Base-by-base conservation (phyloP, 2,888 invertebrate species). In the Agonopterix heracliana region DNA sequence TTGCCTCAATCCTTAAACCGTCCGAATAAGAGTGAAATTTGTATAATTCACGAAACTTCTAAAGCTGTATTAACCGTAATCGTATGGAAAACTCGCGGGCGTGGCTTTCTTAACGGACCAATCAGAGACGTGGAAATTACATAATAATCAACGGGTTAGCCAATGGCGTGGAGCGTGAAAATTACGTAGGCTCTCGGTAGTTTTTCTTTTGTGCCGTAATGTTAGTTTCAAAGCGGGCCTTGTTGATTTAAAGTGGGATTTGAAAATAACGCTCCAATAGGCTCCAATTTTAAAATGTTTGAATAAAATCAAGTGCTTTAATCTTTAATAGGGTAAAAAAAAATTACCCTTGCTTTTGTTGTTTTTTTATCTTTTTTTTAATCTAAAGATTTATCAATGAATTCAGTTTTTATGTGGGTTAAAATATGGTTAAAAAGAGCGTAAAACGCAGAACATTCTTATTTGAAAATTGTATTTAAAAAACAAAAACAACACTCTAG, bases 21-120 rank as follows among this genome's bases (percentile, higher is more conserved):
- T 38, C n/a, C n/a, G 1, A 38, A 38, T 26, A 26, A 26, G 26
- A 26, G 26, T 26, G 26, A 26, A 26, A 26, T 26, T 26, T 7
- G 26, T 26, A 5, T 7, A 26, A 26, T 26, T 26, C 26, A 5
- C 26, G 26, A 5, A 7, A 26, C 26, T 26, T 26, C 26, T 26
- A 26, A 5, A 26, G 26, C 26, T 26, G 26, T 26, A 26, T 26
- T 26, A 26, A 26, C 26, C 26, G 26, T 26, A 26, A 13, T 38
- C 9, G 41, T 12, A 36, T 65, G 77, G 74, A 73, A 80, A 77
- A 72, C 68, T 61, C 51, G 62, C 51, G 63, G 85, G 84, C 80
- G 81, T 69, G 71, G 72, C 66, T 48, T 49, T 61, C 45, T 46
- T 3, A 46, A 42, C 46, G 60, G 52, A 52, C 85, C 85, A 84